Evolutionary conservation across 2,888 invertebrate genomes (phyloP).

Genomic region (Rhingia campestris): DNA sequence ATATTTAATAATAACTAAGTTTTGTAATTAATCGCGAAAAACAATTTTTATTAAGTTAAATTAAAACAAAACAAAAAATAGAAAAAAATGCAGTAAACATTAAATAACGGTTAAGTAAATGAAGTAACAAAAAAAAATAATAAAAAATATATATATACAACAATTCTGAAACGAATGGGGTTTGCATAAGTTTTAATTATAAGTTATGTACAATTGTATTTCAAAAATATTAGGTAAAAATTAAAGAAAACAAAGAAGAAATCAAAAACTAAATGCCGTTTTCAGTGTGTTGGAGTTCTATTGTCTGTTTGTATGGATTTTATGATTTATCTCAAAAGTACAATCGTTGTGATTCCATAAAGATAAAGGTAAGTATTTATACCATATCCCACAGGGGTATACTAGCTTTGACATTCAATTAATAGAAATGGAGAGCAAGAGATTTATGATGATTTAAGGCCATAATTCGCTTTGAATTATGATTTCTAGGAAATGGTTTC

Average conservation of each 20-base stretch:
- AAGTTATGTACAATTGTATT: constrained; percentile 75
- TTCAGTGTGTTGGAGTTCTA: not conserved
- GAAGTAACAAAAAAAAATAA: constrained; percentile 39
- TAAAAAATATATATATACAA: constrained; percentile 42
- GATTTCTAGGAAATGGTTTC: no score
- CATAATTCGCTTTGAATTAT: no score
- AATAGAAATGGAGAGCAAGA: no score
- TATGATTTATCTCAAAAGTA: no score
- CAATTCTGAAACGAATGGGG: constrained; percentile 72
- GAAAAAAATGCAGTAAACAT: constrained; percentile 71
- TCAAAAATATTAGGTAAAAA: constrained; percentile 74
- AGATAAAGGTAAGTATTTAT: no score
- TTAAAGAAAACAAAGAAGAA: constrained; percentile 73
- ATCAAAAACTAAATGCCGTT: constrained; percentile 36
- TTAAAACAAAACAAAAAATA: constrained; percentile 72
- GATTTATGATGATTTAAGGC: no score
- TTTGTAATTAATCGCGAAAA: constrained; percentile 76
- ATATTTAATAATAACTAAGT: constrained; percentile 76
- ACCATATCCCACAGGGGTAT: no score
- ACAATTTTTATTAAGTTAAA: constrained; percentile 76
- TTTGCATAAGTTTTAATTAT: constrained; percentile 73
- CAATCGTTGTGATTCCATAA: no score
- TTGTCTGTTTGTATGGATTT: not conserved
- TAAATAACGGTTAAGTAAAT: constrained; percentile 65
- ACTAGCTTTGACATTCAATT: no score